Percentiles rank a stretch among this genome's conserved stretches.
These are phyloP conservation scores for Silurus asotus DNA, from an alignment of 2,113 vertebrate genomes.

Conservation along the genomic window DNA sequence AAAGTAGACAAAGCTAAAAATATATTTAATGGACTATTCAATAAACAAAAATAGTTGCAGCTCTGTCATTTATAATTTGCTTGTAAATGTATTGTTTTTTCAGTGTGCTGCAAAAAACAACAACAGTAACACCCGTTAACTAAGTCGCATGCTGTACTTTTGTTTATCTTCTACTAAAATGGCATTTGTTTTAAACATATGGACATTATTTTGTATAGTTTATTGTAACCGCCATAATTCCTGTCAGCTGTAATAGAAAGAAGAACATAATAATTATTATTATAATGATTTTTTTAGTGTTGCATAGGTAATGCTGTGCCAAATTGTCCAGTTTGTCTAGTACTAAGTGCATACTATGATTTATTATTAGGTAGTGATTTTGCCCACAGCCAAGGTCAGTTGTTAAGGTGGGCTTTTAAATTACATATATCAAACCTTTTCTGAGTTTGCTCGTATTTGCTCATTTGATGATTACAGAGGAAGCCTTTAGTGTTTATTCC, in stretches of 20 bases:
- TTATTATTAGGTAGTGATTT: background rate
- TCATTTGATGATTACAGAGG: background rate
- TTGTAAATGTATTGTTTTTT: too few relatives aligned
- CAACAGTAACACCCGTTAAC: background rate
- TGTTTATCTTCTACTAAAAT: too few relatives aligned
- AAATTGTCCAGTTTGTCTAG: background rate
- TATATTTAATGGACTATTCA: too few relatives aligned
- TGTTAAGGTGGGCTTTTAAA: background rate
- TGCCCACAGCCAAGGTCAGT: background rate
- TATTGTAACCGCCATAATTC: background rate
- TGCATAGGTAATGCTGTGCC: background rate
- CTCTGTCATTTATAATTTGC: too few relatives aligned
- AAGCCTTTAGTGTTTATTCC: background rate
- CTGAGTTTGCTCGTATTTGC: background rate
- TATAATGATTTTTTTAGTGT: background rate
- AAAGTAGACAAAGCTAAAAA: too few relatives aligned
- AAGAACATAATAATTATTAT: background rate
- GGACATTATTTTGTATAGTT: background rate
- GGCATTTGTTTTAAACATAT: too few relatives aligned
- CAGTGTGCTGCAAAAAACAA: too few relatives aligned
- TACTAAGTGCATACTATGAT: conserved; percentile 6
- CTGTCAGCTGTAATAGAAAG: background rate
- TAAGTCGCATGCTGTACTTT: background rate
- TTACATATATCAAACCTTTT: background rate
- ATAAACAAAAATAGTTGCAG: too few relatives aligned